These are phyloP conservation scores for Acanthis flammea DNA, from an alignment of 2,797 vertebrate species.

Conservation along the genomic window DNA sequence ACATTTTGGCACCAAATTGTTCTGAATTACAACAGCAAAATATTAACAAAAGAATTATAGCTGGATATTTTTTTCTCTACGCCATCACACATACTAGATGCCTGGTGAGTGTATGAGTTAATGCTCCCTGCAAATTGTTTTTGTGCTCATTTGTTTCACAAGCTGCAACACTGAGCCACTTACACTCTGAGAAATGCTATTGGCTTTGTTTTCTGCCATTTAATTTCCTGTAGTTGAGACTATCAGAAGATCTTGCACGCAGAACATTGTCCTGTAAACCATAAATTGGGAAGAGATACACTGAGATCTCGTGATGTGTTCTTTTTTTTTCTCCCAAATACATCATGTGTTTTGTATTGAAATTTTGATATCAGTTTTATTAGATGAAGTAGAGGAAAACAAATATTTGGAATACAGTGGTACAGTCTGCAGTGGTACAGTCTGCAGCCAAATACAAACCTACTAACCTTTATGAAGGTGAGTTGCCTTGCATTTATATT, in stretches of 20 bases:
- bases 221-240: slow-evolving; percentile 28
- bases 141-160: background rate
- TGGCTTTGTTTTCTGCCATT: slow-evolving; percentile 2
- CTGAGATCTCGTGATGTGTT: background rate
- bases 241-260: background rate
- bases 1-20: background rate
- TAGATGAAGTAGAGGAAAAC: background rate
- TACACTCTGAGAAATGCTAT: background rate
- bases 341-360: background rate
- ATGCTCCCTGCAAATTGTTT: background rate
- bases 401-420: background rate
- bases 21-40: background rate
- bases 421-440: background rate
- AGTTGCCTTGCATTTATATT: background rate
- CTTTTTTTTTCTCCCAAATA: background rate
- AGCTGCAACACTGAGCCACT: background rate
- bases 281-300: background rate
- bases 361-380: background rate
- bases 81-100: rapidly evolving
- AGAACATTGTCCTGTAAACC: background rate
- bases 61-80: background rate
- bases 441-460: background rate
- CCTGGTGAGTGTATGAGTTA: background rate
- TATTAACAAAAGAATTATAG: background rate
- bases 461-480: background rate